Evolutionary conservation across 2,888 invertebrate genomes (phyloP).

Genomic region (Helicoverpa assulta): DNA sequence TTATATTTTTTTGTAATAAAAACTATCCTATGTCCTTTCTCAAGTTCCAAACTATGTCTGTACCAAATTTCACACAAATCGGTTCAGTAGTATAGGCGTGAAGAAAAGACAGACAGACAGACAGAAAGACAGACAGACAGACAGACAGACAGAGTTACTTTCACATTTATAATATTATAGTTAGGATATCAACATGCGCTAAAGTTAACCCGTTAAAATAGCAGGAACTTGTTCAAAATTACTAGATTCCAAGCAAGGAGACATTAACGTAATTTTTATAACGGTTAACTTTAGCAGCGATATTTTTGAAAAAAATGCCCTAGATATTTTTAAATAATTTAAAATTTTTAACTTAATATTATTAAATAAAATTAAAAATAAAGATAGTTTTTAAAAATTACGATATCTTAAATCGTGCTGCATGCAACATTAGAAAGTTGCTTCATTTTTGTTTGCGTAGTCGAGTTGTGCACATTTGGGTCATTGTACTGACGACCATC

Average conservation of each 20-base stretch:
- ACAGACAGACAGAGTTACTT: too few species aligned
- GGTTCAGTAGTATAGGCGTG: too few species aligned
- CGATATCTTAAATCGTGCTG: slow-evolving; percentile 71
- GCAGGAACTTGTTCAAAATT: not conserved
- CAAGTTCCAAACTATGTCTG: too few species aligned
- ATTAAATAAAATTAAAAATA: slow-evolving; percentile 33
- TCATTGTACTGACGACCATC: slow-evolving; percentile 76
- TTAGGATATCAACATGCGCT: not conserved
- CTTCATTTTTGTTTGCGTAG: slow-evolving; percentile 80
- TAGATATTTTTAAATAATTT: not conserved
- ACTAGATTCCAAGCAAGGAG: not conserved
- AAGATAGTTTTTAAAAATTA: slow-evolving; percentile 59
- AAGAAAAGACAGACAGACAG: too few species aligned
- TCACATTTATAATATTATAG: too few species aligned
- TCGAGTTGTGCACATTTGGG: slow-evolving; percentile 83
- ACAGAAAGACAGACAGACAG: too few species aligned
- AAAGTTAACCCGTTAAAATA: not conserved
- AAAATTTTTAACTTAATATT: slow-evolving; percentile 14
- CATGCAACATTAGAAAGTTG: slow-evolving; percentile 87
- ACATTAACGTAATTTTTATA: not conserved
- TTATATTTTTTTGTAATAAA: too few species aligned
- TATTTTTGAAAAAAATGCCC: not conserved
- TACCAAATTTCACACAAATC: too few species aligned
- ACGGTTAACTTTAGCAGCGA: not conserved
- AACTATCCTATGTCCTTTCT: too few species aligned